Evolutionary conservation across 1,140 invertebrate genomes (phyloP).

Genomic region (Ctenoplectra terminalis): DNA sequence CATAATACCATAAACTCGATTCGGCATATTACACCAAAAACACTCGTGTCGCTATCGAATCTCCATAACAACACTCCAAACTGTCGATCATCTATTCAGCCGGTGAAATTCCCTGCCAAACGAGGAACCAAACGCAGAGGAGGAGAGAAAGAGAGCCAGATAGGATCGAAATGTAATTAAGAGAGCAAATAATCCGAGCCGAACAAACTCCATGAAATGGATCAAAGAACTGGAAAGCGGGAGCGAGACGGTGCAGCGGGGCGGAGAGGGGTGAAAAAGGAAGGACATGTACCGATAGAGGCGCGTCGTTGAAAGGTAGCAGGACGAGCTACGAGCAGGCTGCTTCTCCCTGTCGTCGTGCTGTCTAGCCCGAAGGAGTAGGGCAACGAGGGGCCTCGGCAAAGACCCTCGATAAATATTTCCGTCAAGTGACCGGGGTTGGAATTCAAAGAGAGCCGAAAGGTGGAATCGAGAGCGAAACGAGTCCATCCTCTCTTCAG

Average conservation of each 20-base stretch:
- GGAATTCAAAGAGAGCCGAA: slow-evolving; percentile 80
- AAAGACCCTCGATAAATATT: slow-evolving; percentile 82
- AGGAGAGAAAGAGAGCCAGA: slow-evolving; percentile 5
- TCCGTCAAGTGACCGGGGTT: slow-evolving; percentile 80
- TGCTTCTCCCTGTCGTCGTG: slow-evolving; percentile 62
- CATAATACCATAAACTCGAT: not conserved
- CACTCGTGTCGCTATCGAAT: not conserved
- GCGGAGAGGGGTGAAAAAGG: slow-evolving; percentile 15
- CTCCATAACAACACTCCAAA: slow-evolving; percentile 1
- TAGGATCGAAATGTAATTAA: slow-evolving; percentile 81
- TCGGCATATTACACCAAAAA: too few relatives aligned
- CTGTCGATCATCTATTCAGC: slow-evolving; percentile 45
- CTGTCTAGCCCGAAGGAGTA: slow-evolving; percentile 66
- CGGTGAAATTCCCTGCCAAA: slow-evolving; percentile 13
- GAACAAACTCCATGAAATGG: slow-evolving; percentile 76
- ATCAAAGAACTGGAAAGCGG: slow-evolving; percentile 78
- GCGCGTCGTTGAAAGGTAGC: slow-evolving; percentile 57
- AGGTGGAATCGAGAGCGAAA: slow-evolving; percentile 78
- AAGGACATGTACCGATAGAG: slow-evolving; percentile 56
- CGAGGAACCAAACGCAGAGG: not conserved
- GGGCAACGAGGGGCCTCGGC: slow-evolving; percentile 53
- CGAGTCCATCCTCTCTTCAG: slow-evolving; percentile 57
- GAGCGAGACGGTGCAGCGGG: slow-evolving; percentile 20
- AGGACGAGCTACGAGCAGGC: slow-evolving; percentile 55
- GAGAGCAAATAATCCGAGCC: slow-evolving; percentile 80